Percentiles rank a stretch among this genome's conserved stretches.
These are phyloP conservation scores for Bombus waltoni DNA, from an alignment of 1,140 invertebrate species.

Conservation along the genomic window DNA sequence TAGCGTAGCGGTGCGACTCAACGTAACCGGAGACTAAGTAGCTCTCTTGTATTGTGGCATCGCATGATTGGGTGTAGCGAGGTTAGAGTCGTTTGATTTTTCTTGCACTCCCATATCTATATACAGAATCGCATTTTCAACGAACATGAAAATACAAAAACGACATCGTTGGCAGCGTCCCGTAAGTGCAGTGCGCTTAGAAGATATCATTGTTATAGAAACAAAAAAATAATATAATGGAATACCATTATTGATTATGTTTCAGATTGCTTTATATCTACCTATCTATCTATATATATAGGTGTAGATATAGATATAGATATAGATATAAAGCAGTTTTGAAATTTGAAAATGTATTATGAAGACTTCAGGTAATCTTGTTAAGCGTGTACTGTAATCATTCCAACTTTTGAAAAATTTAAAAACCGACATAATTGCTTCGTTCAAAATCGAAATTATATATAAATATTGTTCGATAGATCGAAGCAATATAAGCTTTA, in stretches of 20 bases:
- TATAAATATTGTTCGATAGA: neutral
- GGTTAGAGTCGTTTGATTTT: conserved; percentile 75
- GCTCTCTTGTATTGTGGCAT: conserved; percentile 77
- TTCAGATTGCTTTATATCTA: neutral
- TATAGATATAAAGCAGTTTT: neutral
- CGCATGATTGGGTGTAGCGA: conserved; percentile 79
- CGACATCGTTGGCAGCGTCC: neutral
- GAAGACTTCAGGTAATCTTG: neutral
- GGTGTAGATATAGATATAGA: neutral
- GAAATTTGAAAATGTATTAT: neutral
- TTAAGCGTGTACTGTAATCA: neutral
- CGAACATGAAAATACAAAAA: conserved; percentile 1
- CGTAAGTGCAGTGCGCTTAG: conserved; percentile 1
- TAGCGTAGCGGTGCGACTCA: conserved; percentile 80
- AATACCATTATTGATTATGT: neutral
- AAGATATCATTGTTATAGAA: neutral
- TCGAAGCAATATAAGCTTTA: neutral
- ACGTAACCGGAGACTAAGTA: conserved; percentile 73
- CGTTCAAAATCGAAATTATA: conserved; percentile 4
- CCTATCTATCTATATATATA: neutral
- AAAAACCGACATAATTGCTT: neutral
- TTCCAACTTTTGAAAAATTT: neutral
- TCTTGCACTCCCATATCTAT: conserved; percentile 46
- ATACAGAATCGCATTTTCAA: conserved; percentile 1
- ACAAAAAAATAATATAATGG: neutral